Percentiles rank a stretch among this genome's conserved stretches.
Conservation (phyloP, 2,888 invertebrate species). For the Phortica magna region DNA sequence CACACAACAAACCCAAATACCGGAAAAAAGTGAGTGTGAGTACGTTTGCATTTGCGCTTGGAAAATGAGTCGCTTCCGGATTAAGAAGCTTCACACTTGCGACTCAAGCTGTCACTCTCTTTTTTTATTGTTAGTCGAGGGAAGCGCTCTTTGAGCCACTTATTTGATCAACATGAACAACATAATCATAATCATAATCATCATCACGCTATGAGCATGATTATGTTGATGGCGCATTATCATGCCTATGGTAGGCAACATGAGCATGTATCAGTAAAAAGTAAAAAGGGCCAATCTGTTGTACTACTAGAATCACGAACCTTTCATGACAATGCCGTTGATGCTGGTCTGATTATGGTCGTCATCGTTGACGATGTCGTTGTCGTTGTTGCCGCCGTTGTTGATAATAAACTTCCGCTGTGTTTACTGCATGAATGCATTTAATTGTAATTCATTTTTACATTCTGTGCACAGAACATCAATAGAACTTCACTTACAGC, state of each 20-base stretch:
- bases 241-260: not conserved
- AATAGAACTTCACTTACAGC: not conserved
- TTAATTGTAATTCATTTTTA: constrained; percentile 69
- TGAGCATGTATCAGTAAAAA: constrained; percentile 10
- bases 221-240: not conserved
- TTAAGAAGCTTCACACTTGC: constrained; percentile 52
- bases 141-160: not conserved
- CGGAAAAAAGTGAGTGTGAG: not conserved
- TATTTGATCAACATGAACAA: constrained; percentile 5
- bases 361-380: constrained; percentile 40
- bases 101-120: constrained; percentile 16
- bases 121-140: not conserved
- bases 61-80: constrained; percentile 70
- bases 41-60: constrained; percentile 57
- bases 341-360: constrained; percentile 21
- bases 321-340: not conserved
- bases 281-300: constrained; percentile 13
- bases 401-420: constrained; percentile 63
- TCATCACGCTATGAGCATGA: not conserved
- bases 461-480: constrained; percentile 51
- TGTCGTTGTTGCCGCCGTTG: constrained; percentile 58
- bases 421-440: constrained; percentile 63
- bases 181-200: not conserved
- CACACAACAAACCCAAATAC: too few relatives aligned
- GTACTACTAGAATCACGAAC: not conserved